Conservation (phyloP, 2,797 vertebrate species). For the Syngnathus rostellatus region DNA sequence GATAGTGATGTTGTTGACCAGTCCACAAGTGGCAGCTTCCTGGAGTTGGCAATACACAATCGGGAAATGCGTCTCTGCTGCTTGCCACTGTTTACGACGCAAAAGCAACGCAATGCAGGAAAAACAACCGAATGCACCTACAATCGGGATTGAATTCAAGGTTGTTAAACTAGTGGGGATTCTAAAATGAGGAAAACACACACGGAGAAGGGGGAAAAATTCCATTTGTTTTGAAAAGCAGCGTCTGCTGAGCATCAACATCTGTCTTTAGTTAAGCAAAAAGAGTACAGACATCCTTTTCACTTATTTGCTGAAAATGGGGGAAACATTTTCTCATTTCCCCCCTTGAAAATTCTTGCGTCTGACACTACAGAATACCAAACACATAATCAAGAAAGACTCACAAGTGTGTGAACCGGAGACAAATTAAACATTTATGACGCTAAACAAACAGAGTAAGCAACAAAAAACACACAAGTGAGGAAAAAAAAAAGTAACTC, state of each 20-base stretch:
- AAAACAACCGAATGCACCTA: constrained; percentile 8
- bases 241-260: constrained; percentile 61
- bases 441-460: constrained; percentile 13
- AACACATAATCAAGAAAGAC: constrained; percentile 42
- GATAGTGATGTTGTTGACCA: constrained; percentile 15
- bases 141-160: constrained; percentile 11
- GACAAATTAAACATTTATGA: constrained; percentile 26
- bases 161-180: constrained; percentile 22
- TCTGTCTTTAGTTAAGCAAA: constrained; percentile 64
- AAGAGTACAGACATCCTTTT: constrained; percentile 63
- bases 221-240: constrained; percentile 57
- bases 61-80: not conserved
- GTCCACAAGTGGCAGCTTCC: not conserved
- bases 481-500: not conserved
- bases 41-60: not conserved
- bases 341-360: constrained; percentile 53
- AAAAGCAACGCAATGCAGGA: constrained; percentile 23
- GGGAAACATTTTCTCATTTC: constrained; percentile 57
- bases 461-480: constrained; percentile 3
- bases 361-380: constrained; percentile 59
- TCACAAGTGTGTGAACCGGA: constrained; percentile 22
- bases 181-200: constrained; percentile 45
- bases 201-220: constrained; percentile 39
- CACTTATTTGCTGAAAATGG: constrained; percentile 58
- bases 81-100: constrained; percentile 23